Conservation (phyloP, 2,888 invertebrate genomes). For the Andrena haemorrhoa region DNA sequence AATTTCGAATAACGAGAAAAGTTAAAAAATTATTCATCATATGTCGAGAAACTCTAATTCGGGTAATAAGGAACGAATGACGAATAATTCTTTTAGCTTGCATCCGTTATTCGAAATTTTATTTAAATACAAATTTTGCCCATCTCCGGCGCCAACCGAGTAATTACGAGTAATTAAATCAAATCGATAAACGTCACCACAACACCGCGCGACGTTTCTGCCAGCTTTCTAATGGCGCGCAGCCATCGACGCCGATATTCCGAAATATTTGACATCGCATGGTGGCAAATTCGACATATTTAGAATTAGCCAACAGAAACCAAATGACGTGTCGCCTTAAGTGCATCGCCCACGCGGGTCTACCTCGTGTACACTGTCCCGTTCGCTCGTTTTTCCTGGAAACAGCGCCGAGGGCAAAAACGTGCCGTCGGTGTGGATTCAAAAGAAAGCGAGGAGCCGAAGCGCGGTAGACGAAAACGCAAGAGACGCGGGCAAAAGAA, state of each 20-base stretch:
- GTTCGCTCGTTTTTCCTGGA: conserved; percentile 34
- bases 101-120: no score
- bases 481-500: conserved; percentile 45
- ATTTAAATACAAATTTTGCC: no score
- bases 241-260: conserved; percentile 40
- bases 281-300: not conserved
- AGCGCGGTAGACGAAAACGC: conserved; percentile 29
- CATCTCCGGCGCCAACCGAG: no score
- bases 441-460: conserved; percentile 41
- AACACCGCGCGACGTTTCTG: conserved; percentile 25
- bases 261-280: conserved; percentile 10
- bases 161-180: conserved; percentile 16
- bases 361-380: conserved; percentile 13
- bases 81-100: no score
- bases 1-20: no score
- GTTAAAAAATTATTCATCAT: no score
- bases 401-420: conserved; percentile 42
- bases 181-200: conserved; percentile 23
- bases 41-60: no score
- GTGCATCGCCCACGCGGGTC: conserved; percentile 55
- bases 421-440: conserved; percentile 40
- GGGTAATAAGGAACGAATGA: no score
- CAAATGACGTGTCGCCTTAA: conserved; percentile 53
- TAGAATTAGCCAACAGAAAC: conserved; percentile 30
- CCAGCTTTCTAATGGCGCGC: conserved; percentile 27